These are phyloP conservation scores for Polyploca ridens DNA, from an alignment of 2,888 invertebrate genomes.

Conservation along the genomic window DNA sequence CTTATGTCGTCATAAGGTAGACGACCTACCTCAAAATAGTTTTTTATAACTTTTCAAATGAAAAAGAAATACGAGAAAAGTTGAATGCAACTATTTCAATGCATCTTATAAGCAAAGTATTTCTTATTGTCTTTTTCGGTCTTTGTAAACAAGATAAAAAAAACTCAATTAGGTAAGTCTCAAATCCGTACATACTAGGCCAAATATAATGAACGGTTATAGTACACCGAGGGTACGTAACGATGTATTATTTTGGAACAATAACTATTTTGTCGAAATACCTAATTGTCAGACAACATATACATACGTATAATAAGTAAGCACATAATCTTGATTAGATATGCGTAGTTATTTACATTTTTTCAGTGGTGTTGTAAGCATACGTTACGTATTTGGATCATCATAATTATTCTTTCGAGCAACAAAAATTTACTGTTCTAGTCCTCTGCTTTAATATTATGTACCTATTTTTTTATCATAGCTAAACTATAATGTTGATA, in stretches of 20 bases:
- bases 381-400: background rate
- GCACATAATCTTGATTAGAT: background rate
- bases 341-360: background rate
- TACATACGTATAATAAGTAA: background rate
- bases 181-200: conserved; percentile 5
- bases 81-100: background rate
- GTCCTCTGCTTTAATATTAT: background rate
- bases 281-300: background rate
- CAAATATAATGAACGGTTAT: conserved; percentile 3
- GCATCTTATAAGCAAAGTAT: background rate
- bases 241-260: conserved; percentile 4
- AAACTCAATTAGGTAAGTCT: background rate
- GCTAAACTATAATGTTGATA: background rate
- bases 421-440: background rate
- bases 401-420: background rate
- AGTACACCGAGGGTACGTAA: background rate
- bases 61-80: too few species aligned
- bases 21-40: too few species aligned
- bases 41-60: too few species aligned
- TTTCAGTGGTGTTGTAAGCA: background rate
- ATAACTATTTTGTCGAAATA: conserved; percentile 4
- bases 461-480: background rate
- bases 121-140: background rate
- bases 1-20: too few species aligned
- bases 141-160: conserved; percentile 1